Evolutionary conservation across 2,888 invertebrate species (phyloP).

Genomic region (Melanophora roralis): DNA sequence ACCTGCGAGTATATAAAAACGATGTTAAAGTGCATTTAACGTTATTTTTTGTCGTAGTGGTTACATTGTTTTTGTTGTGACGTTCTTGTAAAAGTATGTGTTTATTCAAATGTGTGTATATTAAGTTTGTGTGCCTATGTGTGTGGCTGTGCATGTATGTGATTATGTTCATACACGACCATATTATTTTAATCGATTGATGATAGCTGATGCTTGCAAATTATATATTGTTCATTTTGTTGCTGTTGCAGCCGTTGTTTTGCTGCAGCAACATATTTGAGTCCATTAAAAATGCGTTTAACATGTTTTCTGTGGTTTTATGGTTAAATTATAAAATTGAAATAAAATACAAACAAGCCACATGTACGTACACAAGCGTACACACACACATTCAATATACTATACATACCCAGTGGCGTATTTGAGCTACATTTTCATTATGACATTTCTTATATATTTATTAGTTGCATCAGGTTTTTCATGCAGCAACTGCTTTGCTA

Average conservation of each 20-base stretch:
- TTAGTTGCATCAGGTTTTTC: too few species aligned
- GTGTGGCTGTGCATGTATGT: background rate
- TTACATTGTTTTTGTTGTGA: too few species aligned
- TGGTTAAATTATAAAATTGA: slow-evolving; percentile 66
- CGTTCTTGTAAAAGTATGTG: too few species aligned
- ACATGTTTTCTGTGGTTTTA: slow-evolving; percentile 67
- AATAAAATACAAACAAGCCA: slow-evolving; percentile 63
- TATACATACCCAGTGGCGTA: too few species aligned
- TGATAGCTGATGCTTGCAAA: slow-evolving; percentile 59
- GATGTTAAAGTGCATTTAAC: slow-evolving; percentile 22
- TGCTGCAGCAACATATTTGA: slow-evolving; percentile 73
- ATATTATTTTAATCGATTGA: slow-evolving; percentile 61
- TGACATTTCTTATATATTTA: too few species aligned
- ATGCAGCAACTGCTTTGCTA: too few species aligned
- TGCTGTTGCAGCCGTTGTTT: slow-evolving; percentile 60
- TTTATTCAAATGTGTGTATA: too few species aligned
- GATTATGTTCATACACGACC: slow-evolving; percentile 17
- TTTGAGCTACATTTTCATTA: too few species aligned
- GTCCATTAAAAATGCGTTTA: slow-evolving; percentile 73
- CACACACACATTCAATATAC: background rate
- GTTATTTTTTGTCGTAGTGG: too few species aligned
- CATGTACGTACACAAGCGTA: slow-evolving; percentile 6
- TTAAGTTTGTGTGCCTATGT: background rate
- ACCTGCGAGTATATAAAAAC: background rate
- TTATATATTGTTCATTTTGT: slow-evolving; percentile 42